These are phyloP conservation scores for Peromyscus attwateri DNA, from an alignment of 2,797 vertebrate genomes.

Conservation along the genomic window DNA sequence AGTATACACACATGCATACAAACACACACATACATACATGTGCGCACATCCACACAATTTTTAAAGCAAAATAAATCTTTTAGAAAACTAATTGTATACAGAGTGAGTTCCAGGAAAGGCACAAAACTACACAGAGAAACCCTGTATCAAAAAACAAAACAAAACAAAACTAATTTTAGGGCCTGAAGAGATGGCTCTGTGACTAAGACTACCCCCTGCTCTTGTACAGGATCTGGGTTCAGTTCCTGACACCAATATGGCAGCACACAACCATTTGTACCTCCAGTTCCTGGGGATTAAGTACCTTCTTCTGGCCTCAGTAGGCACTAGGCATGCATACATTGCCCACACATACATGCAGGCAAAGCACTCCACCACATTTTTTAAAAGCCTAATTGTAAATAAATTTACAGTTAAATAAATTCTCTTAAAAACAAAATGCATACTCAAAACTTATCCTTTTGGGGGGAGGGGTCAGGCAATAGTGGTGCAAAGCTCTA, in stretches of 20 bases:
- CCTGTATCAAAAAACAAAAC: too few species aligned
- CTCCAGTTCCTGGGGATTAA: neutral
- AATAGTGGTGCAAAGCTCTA: too few species aligned
- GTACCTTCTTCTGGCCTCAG: neutral
- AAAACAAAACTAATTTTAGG: neutral
- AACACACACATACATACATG: neutral
- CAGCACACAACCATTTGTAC: neutral
- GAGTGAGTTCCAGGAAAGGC: too few species aligned
- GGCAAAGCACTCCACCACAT: neutral
- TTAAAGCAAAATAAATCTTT: neutral
- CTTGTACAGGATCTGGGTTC: neutral
- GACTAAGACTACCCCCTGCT: neutral
- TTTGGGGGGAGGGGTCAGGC: neutral
- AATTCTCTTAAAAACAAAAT: neutral
- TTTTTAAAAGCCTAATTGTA: neutral
- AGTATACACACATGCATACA: neutral
- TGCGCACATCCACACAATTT: neutral
- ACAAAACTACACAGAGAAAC: too few species aligned
- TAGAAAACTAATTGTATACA: neutral
- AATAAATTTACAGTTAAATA: neutral
- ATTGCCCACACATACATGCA: neutral
- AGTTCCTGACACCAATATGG: too few species aligned
- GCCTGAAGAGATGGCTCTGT: neutral
- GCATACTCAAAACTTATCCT: neutral
- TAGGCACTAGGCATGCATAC: neutral